Conservation (phyloP, 1,140 invertebrate genomes). For the Thaumatotibia leucotreta region DNA sequence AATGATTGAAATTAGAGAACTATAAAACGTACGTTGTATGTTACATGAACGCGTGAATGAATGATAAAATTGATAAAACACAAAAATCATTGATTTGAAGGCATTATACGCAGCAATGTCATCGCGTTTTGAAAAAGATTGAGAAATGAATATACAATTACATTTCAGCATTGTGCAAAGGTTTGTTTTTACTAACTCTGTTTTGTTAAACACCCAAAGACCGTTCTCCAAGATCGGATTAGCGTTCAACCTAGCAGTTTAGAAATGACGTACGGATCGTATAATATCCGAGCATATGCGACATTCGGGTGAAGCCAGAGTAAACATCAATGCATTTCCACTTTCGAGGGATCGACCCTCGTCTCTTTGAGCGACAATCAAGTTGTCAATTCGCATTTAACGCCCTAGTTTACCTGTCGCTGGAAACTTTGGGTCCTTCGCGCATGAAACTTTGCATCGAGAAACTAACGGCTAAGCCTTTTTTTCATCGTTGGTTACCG, state of each 20-base stretch:
- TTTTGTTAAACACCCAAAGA: background rate
- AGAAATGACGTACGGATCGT: background rate
- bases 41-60: too few species aligned
- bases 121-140: too few species aligned
- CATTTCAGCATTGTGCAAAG: too few species aligned
- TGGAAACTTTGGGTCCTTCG: background rate
- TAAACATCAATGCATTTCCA: background rate
- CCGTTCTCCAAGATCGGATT: background rate
- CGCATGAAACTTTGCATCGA: background rate
- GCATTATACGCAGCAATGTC: too few species aligned
- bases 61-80: too few species aligned
- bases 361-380: slow-evolving; percentile 29
- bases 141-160: too few species aligned
- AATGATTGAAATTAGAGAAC: too few species aligned
- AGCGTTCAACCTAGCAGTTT: background rate
- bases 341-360: slow-evolving; percentile 15
- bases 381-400: slow-evolving; percentile 40
- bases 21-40: too few species aligned
- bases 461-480: background rate
- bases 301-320: background rate
- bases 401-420: slow-evolving; percentile 9
- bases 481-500: too few species aligned
- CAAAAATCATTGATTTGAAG: too few species aligned
- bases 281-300: background rate
- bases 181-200: background rate